A percentile compares a stretch with the other conserved stretches of the same genome.
phyloP scores from a whole-genome alignment of 1,140 invertebrate genomes.

The Drosophila setifemur region DNA sequence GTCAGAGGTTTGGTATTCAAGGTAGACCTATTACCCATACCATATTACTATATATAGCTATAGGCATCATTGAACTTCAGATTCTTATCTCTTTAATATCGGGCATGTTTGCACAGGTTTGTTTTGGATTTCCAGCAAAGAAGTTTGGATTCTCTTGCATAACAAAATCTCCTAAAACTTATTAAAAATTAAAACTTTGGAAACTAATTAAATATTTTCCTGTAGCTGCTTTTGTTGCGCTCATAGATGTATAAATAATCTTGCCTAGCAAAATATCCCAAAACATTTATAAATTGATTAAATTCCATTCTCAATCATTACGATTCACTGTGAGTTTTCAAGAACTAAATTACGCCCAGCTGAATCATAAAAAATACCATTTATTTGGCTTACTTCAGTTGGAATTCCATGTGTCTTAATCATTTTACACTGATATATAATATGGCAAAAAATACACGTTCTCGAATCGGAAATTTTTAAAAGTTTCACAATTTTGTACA shows the following conservation, averaged over 20 bases:
- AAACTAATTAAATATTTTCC: background rate
- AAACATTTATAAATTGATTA: background rate
- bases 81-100: slow-evolving; percentile 8
- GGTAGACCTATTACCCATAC: slow-evolving; percentile 2
- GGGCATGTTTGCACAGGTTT: slow-evolving; percentile 8
- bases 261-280: no score
- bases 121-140: background rate
- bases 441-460: background rate
- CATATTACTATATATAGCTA: slow-evolving; percentile 35
- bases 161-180: no score
- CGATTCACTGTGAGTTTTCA: slow-evolving; percentile 2
- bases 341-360: background rate
- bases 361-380: slow-evolving; percentile 1
- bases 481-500: background rate
- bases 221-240: no score
- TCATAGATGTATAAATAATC: no score
- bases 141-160: background rate
- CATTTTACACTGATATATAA: background rate
- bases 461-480: background rate
- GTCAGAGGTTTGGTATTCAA: slow-evolving; percentile 60
- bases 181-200: background rate
- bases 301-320: background rate
- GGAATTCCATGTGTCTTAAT: slow-evolving; percentile 17
- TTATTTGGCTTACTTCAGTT: background rate
- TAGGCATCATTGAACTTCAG: slow-evolving; percentile 45